These are phyloP conservation scores for Apamea epomidion DNA, from an alignment of 2,888 invertebrate species.

Conservation along the genomic window DNA sequence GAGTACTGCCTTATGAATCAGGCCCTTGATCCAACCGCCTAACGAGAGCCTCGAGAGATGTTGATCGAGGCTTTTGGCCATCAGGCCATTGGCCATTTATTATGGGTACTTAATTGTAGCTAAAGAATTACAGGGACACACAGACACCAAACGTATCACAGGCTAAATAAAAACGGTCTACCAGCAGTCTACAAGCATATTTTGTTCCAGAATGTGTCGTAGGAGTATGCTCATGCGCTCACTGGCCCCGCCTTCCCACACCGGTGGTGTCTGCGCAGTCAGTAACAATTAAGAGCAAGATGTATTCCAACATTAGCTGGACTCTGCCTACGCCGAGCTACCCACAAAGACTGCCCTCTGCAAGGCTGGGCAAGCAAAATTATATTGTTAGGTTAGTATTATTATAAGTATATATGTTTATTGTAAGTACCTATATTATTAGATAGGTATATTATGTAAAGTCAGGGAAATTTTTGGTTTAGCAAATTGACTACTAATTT, in stretches of 20 bases:
- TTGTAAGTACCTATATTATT: too few relatives aligned
- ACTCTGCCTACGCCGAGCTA: conserved; percentile 75
- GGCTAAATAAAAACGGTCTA: too few relatives aligned
- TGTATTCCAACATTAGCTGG: conserved; percentile 83
- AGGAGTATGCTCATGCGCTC: conserved; percentile 85
- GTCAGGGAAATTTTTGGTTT: too few relatives aligned
- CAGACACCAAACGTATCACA: neutral
- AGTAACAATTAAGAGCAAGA: conserved; percentile 74
- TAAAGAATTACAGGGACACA: neutral
- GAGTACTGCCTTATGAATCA: too few relatives aligned
- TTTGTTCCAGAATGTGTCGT: conserved; percentile 82
- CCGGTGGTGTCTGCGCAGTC: conserved; percentile 77
- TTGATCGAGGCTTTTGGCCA: too few relatives aligned
- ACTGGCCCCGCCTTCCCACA: conserved; percentile 80
- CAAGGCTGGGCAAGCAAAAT: conserved; percentile 74
- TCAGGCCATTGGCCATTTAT: neutral
- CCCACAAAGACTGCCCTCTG: conserved; percentile 79
- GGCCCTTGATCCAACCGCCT: too few relatives aligned
- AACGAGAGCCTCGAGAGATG: too few relatives aligned
- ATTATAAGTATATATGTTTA: neutral
- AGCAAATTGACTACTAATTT: too few relatives aligned
- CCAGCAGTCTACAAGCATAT: neutral
- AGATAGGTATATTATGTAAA: too few relatives aligned
- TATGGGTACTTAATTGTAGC: neutral
- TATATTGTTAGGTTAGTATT: conserved; percentile 81